Evolutionary conservation across 1,140 invertebrate species (phyloP), one percentile per base, ranked within the genome.

Genomic region (Drosophila watanabei): DNA sequence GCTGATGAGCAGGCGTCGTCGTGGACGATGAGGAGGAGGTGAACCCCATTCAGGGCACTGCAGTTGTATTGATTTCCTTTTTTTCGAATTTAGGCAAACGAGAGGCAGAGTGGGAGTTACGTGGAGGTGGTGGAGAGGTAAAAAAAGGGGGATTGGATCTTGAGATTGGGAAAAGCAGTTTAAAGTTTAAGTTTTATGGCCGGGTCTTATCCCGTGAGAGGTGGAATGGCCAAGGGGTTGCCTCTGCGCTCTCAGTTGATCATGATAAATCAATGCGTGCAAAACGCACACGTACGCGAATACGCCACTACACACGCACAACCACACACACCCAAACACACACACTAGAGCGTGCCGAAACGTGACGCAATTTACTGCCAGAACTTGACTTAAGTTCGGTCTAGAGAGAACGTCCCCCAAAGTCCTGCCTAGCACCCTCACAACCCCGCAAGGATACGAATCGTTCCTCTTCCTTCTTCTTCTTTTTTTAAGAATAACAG

Each of bases 221-320:
- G 30, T 51, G 66, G 57, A 13, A 51, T 49, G 48, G 48, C 62
- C 52, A 85, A 81, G 82, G 82, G 78, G 82, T 85, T 80, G 78
- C 80, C 80, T n/a, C 77, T n/a, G 30, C 28, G 33, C 35, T 57
- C 54, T 28, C 75, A 88, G 81, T 88, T 90, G 86, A 90, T 90
- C 86, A 90, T 90, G 86, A 90, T 90, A 90, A 90, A 90, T 90
- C 86, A 90, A 90, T 90, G 86, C 86, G 86, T 90, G 82, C 79
- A 90, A 89, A 90, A 91, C 86, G 82, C 86, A 90, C 86, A 90
- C 86, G 86, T 90, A 90, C 86, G 82, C 41, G 64, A 52, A 68
- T n/a, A 57, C 39, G 65, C 58, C 33, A 71, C 68, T 59, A 79
- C 57, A 71, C 35, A 57, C 37, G 30, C 61, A 54, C 60, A 46